phyloP scores from a whole-genome alignment of 2,888 invertebrate species.

The Lycocerus yunnanus region DNA sequence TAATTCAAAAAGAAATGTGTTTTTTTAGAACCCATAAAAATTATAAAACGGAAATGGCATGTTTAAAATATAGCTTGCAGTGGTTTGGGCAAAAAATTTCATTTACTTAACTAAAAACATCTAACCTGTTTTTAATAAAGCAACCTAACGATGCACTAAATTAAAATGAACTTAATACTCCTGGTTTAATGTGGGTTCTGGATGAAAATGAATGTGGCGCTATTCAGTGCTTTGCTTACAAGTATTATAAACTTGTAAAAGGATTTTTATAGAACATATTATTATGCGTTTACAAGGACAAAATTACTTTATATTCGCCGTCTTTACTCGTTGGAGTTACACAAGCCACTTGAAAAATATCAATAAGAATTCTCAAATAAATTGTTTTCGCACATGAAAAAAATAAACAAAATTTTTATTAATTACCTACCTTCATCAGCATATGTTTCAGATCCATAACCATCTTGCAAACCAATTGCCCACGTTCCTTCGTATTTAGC shows the following conservation, averaged over 20 bases:
- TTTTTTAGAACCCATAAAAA: neutral
- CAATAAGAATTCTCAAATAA: no score
- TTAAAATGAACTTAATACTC: neutral
- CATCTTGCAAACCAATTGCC: constrained; percentile 98
- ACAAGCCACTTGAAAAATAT: no score
- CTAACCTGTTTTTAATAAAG: neutral
- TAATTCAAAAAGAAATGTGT: neutral
- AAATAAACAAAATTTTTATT: neutral
- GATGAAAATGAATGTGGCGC: neutral
- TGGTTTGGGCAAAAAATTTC: neutral
- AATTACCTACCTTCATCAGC: constrained; percentile 92
- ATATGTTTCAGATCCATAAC: constrained; percentile 99
- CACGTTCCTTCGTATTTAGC: constrained; percentile 98
- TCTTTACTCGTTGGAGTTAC: no score
- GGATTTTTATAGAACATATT: neutral
- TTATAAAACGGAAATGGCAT: neutral
- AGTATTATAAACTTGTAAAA: neutral
- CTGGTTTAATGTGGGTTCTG: neutral
- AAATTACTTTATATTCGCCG: no score
- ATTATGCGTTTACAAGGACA: neutral
- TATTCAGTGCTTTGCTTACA: neutral
- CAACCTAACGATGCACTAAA: neutral
- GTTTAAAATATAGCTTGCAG: neutral
- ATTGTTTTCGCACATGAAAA: no score
- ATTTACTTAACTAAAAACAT: neutral